These are phyloP conservation scores for Montipora efflorescens DNA, from an alignment of 64 coral and sea anemone species.

Conservation along the genomic window DNA sequence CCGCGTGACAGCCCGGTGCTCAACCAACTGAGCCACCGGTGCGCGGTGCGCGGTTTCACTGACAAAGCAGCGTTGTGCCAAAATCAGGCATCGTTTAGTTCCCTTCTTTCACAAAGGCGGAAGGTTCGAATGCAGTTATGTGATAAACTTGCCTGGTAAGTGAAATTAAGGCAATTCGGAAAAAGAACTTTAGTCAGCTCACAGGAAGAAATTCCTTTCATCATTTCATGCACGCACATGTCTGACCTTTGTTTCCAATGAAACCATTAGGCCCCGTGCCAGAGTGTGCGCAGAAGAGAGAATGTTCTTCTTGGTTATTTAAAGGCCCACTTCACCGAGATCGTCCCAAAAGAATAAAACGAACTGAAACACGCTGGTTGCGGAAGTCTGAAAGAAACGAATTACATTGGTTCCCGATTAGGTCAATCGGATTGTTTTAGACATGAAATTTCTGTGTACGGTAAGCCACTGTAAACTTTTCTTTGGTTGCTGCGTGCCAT, in stretches of 20 bases:
- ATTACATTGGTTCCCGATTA: background rate
- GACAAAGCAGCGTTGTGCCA: background rate
- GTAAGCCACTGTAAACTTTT: too few species aligned
- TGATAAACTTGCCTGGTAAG: background rate
- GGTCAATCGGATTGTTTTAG: background rate
- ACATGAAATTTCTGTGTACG: too few species aligned
- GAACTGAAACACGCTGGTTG: background rate
- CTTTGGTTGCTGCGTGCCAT: too few species aligned
- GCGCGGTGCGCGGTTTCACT: too few species aligned
- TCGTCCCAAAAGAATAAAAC: constrained; percentile 1
- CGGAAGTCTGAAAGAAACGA: background rate
- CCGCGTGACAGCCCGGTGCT: too few species aligned
- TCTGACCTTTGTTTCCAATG: constrained; percentile 16
- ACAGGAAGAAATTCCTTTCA: background rate
- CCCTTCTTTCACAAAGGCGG: too few species aligned
- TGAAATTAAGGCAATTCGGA: too few species aligned
- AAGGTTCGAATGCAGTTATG: background rate
- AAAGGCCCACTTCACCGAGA: background rate
- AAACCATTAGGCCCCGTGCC: background rate
- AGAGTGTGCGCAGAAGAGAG: background rate
- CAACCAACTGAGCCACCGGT: too few species aligned
- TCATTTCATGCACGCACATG: too few species aligned
- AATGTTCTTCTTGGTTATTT: background rate
- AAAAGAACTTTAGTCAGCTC: background rate
- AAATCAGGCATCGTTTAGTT: too few species aligned